These are phyloP conservation scores for Drosophila guanche DNA, from an alignment of 1,140 invertebrate genomes.

Conservation along the genomic window DNA sequence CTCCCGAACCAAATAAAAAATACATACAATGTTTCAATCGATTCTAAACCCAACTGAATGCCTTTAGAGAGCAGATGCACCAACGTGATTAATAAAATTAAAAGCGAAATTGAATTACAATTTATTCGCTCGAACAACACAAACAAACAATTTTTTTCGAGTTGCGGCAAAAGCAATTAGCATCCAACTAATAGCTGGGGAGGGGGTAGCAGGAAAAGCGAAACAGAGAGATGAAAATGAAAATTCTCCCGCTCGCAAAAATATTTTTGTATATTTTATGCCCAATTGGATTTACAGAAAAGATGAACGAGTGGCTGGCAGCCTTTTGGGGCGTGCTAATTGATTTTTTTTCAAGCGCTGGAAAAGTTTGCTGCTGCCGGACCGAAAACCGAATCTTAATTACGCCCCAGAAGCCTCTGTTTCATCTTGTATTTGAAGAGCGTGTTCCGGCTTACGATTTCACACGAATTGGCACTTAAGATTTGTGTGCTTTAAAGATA, in stretches of 20 bases:
- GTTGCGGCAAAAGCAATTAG: slow-evolving; percentile 33
- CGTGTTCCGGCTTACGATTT: neutral
- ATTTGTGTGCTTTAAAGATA: neutral
- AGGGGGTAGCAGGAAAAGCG: neutral
- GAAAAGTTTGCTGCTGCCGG: slow-evolving; percentile 16
- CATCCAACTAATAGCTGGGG: neutral
- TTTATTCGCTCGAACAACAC: slow-evolving; percentile 1
- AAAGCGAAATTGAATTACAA: slow-evolving; percentile 44
- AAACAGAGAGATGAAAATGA: slow-evolving; percentile 19
- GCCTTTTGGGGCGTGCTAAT: slow-evolving; percentile 45
- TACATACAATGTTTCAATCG: neutral
- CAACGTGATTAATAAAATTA: slow-evolving; percentile 32
- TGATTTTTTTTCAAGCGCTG: slow-evolving; percentile 40
- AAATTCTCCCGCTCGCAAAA: slow-evolving; percentile 57
- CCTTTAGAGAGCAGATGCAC: neutral
- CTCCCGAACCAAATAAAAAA: too few species aligned
- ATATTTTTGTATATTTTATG: slow-evolving; percentile 39
- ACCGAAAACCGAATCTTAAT: slow-evolving; percentile 13
- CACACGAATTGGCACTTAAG: too few species aligned
- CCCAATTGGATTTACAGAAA: slow-evolving; percentile 32
- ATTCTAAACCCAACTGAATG: neutral
- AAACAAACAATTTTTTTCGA: slow-evolving; percentile 12
- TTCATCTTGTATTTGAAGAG: slow-evolving; percentile 27
- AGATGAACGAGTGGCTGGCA: slow-evolving; percentile 20
- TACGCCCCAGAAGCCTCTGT: slow-evolving; percentile 15